Conservation (phyloP, 2,888 invertebrate species). For the Dryadula phaetusa region DNA sequence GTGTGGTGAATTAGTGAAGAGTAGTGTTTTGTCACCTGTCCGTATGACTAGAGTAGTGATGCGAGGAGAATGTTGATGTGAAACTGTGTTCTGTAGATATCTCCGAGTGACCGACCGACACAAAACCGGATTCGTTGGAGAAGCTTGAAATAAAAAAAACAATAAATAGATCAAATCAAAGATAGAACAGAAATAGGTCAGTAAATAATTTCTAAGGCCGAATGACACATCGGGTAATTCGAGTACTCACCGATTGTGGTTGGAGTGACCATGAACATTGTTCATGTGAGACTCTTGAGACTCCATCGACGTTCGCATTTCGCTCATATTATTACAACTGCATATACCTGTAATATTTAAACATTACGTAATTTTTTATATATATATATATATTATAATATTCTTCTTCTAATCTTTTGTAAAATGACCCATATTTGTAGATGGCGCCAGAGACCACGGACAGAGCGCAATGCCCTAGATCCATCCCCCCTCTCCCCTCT, state of each 20-base stretch:
- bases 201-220: conserved; percentile 16
- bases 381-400: no score
- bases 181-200: conserved; percentile 20
- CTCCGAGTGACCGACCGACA: conserved; percentile 79
- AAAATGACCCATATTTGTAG: no score
- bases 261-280: conserved; percentile 67
- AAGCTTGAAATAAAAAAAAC: conserved; percentile 62
- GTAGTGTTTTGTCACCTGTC: conserved; percentile 64
- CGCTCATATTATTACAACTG: conserved; percentile 68
- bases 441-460: no score
- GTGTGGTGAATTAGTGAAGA: conserved; percentile 17
- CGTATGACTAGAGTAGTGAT: conserved; percentile 77
- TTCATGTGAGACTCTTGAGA: conserved; percentile 73
- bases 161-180: conserved; percentile 47
- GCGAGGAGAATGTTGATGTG: conserved; percentile 74
- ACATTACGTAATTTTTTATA: no score
- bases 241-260: conserved; percentile 77
- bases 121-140: conserved; percentile 82
- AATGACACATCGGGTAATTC: background rate
- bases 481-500: no score
- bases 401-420: no score
- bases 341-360: conserved; percentile 72
- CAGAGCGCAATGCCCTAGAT: no score
- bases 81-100: conserved; percentile 77
- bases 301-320: conserved; percentile 71